Evolutionary conservation across 2,113 vertebrate species (phyloP).

Genomic region (Phylloscopus trochilus): DNA sequence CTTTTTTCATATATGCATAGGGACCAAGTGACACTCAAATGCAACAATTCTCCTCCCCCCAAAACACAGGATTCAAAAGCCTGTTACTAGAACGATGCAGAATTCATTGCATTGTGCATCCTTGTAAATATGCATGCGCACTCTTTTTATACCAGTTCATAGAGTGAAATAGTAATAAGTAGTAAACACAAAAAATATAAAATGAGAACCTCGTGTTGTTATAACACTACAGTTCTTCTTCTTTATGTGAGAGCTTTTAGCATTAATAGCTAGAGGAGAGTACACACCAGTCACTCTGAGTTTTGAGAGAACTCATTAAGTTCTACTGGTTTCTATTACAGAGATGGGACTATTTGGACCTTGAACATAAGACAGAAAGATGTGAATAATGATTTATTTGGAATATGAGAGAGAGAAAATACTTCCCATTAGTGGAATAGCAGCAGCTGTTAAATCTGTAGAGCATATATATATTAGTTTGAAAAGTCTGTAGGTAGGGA

Average conservation of each 20-base stretch:
- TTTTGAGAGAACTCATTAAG: slow-evolving; percentile 13
- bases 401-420: slow-evolving; percentile 13
- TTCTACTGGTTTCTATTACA: slow-evolving; percentile 8
- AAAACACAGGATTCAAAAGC: neutral
- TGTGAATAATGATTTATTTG: neutral
- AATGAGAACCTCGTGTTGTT: neutral
- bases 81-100: neutral
- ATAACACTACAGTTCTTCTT: neutral
- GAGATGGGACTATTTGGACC: neutral
- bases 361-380: slow-evolving; percentile 1
- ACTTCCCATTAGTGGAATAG: slow-evolving; percentile 3
- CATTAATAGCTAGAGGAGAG: neutral
- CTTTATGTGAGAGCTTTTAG: slow-evolving; percentile 45
- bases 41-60: neutral
- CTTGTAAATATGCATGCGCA: neutral
- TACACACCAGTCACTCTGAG: neutral
- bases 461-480: neutral
- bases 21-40: neutral
- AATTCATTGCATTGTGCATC: neutral
- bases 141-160: neutral
- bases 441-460: slow-evolving; percentile 6
- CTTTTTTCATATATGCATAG: neutral
- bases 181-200: slow-evolving; percentile 29
- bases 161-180: neutral
- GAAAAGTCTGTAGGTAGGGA: neutral